phyloP scores from a whole-genome alignment of 2,113 vertebrate genomes.

The Verasper variegatus region DNA sequence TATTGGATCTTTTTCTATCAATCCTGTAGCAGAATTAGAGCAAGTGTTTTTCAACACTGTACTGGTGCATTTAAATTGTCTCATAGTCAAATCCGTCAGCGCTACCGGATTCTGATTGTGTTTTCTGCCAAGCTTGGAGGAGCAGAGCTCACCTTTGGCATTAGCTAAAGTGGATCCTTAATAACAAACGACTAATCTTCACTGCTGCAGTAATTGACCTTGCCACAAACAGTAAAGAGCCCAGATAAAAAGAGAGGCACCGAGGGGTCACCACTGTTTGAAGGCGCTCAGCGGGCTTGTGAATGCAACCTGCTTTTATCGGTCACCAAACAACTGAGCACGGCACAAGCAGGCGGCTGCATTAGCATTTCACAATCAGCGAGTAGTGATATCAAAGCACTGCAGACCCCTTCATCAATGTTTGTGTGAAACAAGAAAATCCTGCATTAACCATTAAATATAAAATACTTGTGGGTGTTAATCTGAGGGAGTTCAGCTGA shows the following conservation, averaged over 20 bases:
- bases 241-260: conserved; percentile 58
- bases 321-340: conserved; percentile 44
- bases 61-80: neutral
- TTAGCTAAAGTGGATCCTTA: conserved; percentile 22
- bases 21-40: neutral
- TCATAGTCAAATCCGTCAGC: neutral
- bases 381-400: conserved; percentile 66
- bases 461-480: conserved; percentile 39
- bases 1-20: neutral
- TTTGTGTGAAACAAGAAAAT: conserved; percentile 57
- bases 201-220: neutral
- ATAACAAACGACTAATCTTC: conserved; percentile 45
- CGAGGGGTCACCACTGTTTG: conserved; percentile 67
- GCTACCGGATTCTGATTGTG: neutral
- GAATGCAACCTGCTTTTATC: conserved; percentile 68
- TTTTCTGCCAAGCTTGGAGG: neutral
- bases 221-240: conserved; percentile 40
- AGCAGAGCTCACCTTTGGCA: conserved; percentile 30
- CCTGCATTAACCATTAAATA: conserved; percentile 49
- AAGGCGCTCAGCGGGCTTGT: conserved; percentile 46
- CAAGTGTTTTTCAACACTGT: neutral
- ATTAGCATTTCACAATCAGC: conserved; percentile 75
- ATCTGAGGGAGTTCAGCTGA: conserved; percentile 37
- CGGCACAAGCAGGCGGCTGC: conserved; percentile 42
- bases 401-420: conserved; percentile 67